Evolutionary conservation across 2,113 vertebrate genomes (phyloP), one percentile per base, ranked within the genome.

Genomic region (Anser cygnoides): DNA sequence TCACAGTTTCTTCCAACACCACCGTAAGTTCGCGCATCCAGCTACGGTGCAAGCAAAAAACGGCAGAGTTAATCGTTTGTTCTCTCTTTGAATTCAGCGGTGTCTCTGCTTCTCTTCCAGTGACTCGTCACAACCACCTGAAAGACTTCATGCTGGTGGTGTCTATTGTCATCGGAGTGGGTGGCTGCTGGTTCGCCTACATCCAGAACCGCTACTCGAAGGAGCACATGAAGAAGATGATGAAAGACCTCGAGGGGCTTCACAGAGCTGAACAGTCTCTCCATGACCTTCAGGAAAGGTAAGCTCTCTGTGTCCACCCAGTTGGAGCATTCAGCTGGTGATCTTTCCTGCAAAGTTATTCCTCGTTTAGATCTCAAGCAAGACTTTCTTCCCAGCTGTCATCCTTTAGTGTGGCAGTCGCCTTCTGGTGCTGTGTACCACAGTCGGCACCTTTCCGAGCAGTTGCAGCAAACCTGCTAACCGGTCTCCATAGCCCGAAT

Each of bases 221-320:
- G 97, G 99, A 99, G 95, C 99, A 99, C 98, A 99, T 99, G 99
- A 99, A 99, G 98, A 99, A 99, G 98, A 99, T 99, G 99, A 99
- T 99, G 98, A 99, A 98, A 54, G 99, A 99, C 98, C 98, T 99
- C 66, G 99, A 99, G 78, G 99, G 99, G 2, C 98, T 99, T n/a
- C 99, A 99, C 95, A 97, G 99, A 81, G 99, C 99, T 0, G 99
- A 99, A 80, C 99, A 99, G 97, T 99, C 99, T 92, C 98, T 99
- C 7, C 98, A 99, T 22, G 99, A 99, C 96, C 98, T 99, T 20
- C 99, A 99, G 81, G 99, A 99, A 92, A 98, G 99, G 99, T 99
- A 65, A 98, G 98, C 72, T 33, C 7, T 6, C 4, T 0, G 7
- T 2, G 1, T 5, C 31, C 39, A 0, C 33, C 22, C 39, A 13